Evolutionary conservation across 2,113 vertebrate genomes (phyloP).

Genomic region (Muntiacus muntjak): DNA sequence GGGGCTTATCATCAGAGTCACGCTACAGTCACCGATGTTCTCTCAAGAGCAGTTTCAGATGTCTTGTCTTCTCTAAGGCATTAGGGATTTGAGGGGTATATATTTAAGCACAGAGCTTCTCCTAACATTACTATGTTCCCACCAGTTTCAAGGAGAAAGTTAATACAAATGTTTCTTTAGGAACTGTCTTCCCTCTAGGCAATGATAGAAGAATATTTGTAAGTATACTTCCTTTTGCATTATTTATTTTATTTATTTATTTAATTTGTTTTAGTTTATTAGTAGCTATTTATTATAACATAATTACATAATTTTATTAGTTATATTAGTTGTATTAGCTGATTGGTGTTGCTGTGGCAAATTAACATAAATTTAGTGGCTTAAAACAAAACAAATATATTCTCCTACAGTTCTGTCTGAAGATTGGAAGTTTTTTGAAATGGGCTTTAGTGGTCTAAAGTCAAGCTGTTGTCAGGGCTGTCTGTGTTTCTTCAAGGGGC

Average conservation of each 20-base stretch:
- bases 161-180: background rate
- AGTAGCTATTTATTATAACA: background rate
- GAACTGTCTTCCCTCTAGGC: background rate
- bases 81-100: background rate
- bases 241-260: conserved; percentile 1
- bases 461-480: background rate
- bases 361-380: background rate
- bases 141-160: background rate
- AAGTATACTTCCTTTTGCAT: background rate
- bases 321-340: background rate
- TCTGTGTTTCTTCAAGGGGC: background rate
- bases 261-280: background rate
- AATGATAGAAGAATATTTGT: background rate
- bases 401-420: background rate
- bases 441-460: background rate
- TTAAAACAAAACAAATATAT: background rate
- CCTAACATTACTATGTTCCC: background rate
- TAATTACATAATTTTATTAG: background rate
- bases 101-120: conserved; percentile 37
- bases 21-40: background rate
- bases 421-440: background rate
- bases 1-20: background rate
- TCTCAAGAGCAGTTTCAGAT: background rate
- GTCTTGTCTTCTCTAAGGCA: background rate
- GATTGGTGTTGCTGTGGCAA: background rate